Conservation (phyloP, 2,113 vertebrate species). For the Corydoras maculifer region DNA sequence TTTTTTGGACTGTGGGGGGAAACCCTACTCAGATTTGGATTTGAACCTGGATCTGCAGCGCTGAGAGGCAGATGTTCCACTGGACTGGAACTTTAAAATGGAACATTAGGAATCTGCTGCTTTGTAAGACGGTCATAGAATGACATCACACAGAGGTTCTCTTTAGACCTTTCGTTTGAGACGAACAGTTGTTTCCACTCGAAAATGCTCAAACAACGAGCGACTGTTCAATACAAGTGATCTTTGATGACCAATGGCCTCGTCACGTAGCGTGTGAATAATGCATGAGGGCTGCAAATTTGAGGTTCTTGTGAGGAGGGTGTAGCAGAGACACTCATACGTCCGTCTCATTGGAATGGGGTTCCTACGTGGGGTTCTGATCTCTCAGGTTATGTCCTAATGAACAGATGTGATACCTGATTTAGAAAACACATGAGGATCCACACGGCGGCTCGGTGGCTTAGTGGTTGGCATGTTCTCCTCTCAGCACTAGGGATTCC, state of each 20-base stretch:
- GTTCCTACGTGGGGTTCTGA: no score
- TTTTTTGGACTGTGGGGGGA: no score
- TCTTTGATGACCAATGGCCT: slow-evolving; percentile 16
- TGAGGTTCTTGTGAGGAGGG: background rate
- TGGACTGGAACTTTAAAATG: background rate
- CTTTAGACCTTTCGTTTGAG: background rate
- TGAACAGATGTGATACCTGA: no score
- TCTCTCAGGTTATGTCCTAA: no score
- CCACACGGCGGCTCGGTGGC: no score
- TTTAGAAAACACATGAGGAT: no score
- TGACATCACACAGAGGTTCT: background rate
- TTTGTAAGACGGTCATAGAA: background rate
- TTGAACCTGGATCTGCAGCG: background rate
- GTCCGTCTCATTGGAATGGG: no score
- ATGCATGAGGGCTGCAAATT: slow-evolving; percentile 2
- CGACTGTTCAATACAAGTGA: slow-evolving; percentile 6
- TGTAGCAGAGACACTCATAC: no score
- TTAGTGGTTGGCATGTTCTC: no score
- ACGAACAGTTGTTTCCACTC: slow-evolving; percentile 10
- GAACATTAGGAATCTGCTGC: background rate
- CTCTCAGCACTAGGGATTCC: no score
- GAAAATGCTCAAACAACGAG: slow-evolving; percentile 7
- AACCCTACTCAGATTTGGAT: background rate
- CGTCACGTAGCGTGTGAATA: slow-evolving; percentile 13
- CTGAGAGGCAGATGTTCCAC: background rate